Evolutionary conservation across 2,797 vertebrate species (phyloP).

Genomic region (Ciconia nigra): DNA sequence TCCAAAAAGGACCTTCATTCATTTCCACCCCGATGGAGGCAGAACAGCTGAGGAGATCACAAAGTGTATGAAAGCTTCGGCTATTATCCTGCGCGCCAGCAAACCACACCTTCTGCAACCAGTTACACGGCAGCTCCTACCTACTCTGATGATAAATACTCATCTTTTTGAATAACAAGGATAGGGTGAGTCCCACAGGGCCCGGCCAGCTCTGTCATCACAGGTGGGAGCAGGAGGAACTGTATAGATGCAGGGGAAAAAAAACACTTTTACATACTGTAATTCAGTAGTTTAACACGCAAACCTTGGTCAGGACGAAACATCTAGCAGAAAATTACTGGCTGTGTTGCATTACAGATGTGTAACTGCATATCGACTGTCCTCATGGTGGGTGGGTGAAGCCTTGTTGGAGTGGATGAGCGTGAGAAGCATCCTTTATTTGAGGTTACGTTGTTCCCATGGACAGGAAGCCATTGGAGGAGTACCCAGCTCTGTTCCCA

Average conservation of each 20-base stretch:
- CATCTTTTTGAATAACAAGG: background rate
- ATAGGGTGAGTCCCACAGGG: background rate
- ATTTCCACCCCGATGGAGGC: background rate
- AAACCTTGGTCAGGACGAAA: background rate
- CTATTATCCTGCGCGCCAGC: background rate
- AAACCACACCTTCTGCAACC: background rate
- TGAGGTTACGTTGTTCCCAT: background rate
- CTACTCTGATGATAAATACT: background rate
- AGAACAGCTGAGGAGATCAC: background rate
- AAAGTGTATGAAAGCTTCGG: background rate
- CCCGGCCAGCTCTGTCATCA: background rate
- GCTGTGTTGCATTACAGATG: background rate
- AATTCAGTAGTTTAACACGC: background rate
- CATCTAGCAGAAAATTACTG: background rate
- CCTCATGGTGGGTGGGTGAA: background rate
- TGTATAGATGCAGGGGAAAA: background rate
- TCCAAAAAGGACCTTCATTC: background rate
- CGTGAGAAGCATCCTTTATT: background rate
- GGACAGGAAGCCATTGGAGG: background rate
- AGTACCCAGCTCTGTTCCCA: background rate
- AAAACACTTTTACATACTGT: background rate
- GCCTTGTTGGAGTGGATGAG: background rate
- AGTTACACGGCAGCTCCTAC: background rate
- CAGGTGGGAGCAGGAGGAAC: background rate
- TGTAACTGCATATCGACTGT: background rate